Evolutionary conservation across 2,797 vertebrate genomes (phyloP).

Genomic region (Schizothorax lantsangensis): DNA sequence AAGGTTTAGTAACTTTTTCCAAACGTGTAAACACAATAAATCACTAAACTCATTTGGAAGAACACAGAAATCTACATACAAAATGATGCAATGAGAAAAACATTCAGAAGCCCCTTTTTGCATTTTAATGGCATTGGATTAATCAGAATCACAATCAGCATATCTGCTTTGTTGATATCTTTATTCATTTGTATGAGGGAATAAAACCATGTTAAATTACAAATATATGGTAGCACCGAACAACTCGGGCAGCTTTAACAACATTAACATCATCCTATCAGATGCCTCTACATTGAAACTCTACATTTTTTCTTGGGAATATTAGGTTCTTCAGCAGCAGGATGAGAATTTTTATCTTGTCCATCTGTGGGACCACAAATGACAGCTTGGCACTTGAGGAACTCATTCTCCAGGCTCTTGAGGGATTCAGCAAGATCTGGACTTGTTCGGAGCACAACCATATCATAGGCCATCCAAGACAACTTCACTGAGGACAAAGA

Average conservation of each 20-base stretch:
- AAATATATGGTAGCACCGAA: neutral
- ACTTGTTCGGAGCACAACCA: slow-evolving; percentile 80
- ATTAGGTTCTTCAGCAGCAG: slow-evolving; percentile 18
- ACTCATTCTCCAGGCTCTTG: slow-evolving; percentile 76
- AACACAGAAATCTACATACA: neutral
- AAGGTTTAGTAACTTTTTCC: neutral
- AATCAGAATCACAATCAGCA: slow-evolving; percentile 11
- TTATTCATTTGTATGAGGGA: slow-evolving; percentile 1
- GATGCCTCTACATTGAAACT: neutral
- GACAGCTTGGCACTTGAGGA: slow-evolving; percentile 75
- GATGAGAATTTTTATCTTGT: neutral
- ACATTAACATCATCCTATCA: neutral
- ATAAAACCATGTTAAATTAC: neutral
- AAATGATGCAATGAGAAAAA: neutral
- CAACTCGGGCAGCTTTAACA: neutral
- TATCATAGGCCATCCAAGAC: slow-evolving; percentile 86
- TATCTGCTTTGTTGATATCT: slow-evolving; percentile 3
- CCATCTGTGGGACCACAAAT: slow-evolving; percentile 5
- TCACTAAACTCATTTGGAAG: neutral
- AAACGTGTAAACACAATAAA: slow-evolving; percentile 9
- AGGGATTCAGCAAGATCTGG: slow-evolving; percentile 75
- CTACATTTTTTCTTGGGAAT: neutral
- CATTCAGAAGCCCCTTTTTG: neutral
- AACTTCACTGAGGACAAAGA: slow-evolving; percentile 78
- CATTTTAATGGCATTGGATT: neutral